Evolutionary conservation across 2,888 invertebrate genomes (phyloP).

Genomic region (Epinotia ramella): DNA sequence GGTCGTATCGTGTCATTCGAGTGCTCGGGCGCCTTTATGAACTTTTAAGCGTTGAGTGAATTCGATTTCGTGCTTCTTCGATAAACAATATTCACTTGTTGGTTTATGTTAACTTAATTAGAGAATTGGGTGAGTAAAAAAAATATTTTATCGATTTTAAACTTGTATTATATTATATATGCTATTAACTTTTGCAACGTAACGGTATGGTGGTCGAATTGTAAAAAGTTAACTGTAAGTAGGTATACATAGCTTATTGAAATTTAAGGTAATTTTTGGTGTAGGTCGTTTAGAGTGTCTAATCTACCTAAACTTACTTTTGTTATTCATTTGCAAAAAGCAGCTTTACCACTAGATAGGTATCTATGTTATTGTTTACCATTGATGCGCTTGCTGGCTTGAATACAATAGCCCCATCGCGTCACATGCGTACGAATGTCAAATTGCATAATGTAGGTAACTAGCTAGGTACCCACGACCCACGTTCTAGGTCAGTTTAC

Average conservation of each 20-base stretch:
- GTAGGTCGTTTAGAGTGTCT: too few species aligned
- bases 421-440: slow-evolving; percentile 13
- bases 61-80: background rate
- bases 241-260: background rate
- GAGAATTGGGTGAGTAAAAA: slow-evolving; percentile 2
- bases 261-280: background rate
- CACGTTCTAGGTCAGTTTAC: slow-evolving; percentile 19
- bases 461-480: too few species aligned
- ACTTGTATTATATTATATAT: background rate
- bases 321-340: background rate
- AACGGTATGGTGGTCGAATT: background rate
- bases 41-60: slow-evolving; percentile 4
- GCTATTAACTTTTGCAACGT: background rate
- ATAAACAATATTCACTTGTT: background rate
- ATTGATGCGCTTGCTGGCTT: background rate
- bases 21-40: background rate
- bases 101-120: background rate
- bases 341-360: too few species aligned
- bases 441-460: slow-evolving; percentile 34
- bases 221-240: background rate
- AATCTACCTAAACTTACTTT: background rate
- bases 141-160: background rate
- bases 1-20: background rate
- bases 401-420: slow-evolving; percentile 4
- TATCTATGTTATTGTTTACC: background rate